Conservation (phyloP, 2,113 vertebrate genomes). For the Fukomys damarensis region DNA sequence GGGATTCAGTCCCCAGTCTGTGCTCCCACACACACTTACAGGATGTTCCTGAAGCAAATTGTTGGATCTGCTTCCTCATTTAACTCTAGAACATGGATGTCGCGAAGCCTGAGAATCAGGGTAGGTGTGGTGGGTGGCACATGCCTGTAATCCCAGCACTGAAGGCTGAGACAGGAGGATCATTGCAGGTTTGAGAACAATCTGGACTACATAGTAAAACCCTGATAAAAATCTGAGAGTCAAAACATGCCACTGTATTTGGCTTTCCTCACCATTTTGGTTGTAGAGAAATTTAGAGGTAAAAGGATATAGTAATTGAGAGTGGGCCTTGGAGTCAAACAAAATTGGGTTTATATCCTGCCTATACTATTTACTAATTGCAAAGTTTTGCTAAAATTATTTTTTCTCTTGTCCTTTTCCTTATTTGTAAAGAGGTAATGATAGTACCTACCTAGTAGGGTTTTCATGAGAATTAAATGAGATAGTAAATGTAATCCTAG, state of each 20-base stretch:
- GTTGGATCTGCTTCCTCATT: neutral
- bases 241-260: neutral
- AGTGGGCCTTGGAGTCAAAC: constrained; percentile 4
- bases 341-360: constrained; percentile 11
- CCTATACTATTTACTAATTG: constrained; percentile 9
- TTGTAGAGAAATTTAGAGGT: constrained; percentile 7
- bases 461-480: constrained; percentile 47
- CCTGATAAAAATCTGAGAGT: neutral
- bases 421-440: neutral
- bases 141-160: neutral
- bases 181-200: neutral
- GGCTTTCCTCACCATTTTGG: neutral
- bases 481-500: neutral
- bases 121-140: neutral
- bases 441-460: neutral
- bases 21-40: neutral
- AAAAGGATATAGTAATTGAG: neutral
- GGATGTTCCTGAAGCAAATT: constrained; percentile 20
- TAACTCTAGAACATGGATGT: constrained; percentile 5
- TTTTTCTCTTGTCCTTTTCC: constrained; percentile 39
- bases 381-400: constrained; percentile 36
- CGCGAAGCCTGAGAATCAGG: neutral
- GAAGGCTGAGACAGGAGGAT: neutral
- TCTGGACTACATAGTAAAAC: neutral
- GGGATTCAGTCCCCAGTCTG: neutral